These are phyloP conservation scores for Himalopsyche phryganea DNA, from an alignment of 1,140 invertebrate genomes.

Conservation along the genomic window DNA sequence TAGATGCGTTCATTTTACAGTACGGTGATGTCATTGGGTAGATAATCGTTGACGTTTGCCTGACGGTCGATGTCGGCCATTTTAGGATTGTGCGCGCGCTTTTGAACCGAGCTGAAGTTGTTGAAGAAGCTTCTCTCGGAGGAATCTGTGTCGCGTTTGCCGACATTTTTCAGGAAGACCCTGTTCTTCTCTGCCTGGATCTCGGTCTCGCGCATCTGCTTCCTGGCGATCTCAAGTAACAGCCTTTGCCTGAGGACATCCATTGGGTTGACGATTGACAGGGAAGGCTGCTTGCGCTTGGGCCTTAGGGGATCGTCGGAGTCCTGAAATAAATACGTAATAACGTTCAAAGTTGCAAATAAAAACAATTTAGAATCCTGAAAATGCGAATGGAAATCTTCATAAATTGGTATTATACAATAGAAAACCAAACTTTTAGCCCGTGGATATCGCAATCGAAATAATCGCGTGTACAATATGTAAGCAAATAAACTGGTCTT, in stretches of 20 bases:
- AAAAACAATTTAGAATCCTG: too few species aligned
- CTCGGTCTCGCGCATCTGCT: slow-evolving; percentile 63
- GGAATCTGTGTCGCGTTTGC: slow-evolving; percentile 46
- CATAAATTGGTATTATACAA: too few species aligned
- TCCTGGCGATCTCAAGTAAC: slow-evolving; percentile 68
- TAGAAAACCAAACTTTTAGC: too few species aligned
- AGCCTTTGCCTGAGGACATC: slow-evolving; percentile 72
- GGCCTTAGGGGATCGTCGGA: slow-evolving; percentile 34
- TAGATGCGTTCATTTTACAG: slow-evolving; percentile 24
- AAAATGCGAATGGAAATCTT: too few species aligned
- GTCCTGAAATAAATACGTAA: slow-evolving; percentile 19
- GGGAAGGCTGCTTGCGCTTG: slow-evolving; percentile 62
- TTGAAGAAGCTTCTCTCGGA: neutral
- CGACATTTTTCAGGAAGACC: slow-evolving; percentile 57
- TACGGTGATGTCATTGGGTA: slow-evolving; percentile 14
- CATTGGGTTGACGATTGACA: slow-evolving; percentile 75
- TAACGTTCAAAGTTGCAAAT: too few species aligned
- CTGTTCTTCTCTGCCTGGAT: slow-evolving; percentile 57
- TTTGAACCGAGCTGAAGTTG: slow-evolving; percentile 14
- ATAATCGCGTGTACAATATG: too few species aligned
- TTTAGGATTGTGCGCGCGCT: slow-evolving; percentile 8
- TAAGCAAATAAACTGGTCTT: too few species aligned
- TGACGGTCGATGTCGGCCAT: slow-evolving; percentile 8
- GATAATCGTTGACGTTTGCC: slow-evolving; percentile 12
- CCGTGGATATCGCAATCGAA: too few species aligned